Percentiles rank a stretch among this genome's conserved stretches.
phyloP scores from a whole-genome alignment of 2,113 vertebrate species.

The Bos javanicus region DNA sequence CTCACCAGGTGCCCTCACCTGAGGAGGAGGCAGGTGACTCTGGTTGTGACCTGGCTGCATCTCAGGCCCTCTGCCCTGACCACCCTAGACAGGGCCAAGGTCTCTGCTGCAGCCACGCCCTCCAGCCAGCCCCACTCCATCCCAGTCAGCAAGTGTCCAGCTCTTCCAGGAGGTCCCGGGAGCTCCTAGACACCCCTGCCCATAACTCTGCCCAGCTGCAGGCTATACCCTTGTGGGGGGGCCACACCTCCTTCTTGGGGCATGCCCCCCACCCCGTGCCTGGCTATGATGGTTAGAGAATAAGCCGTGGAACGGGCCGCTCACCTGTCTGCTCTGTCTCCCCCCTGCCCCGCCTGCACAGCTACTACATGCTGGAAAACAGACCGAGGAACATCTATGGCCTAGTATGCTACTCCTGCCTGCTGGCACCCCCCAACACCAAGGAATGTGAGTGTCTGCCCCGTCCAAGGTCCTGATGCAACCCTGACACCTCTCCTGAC shows the following conservation, averaged over 20 bases:
- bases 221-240: background rate
- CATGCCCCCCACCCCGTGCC: background rate
- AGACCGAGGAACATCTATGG: conserved; percentile 94
- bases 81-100: background rate
- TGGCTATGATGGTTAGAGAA: background rate
- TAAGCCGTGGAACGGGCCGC: background rate
- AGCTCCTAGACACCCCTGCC: too few species aligned
- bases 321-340: conserved; percentile 65
- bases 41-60: background rate
- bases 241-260: background rate
- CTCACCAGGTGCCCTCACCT: background rate
- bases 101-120: too few species aligned
- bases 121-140: background rate
- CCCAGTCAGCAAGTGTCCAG: background rate
- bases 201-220: background rate
- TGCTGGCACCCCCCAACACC: conserved; percentile 91
- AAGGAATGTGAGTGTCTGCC: conserved; percentile 92
- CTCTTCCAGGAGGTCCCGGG: too few species aligned
- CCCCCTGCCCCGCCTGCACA: conserved; percentile 59
- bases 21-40: background rate
- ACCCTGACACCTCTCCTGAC: background rate
- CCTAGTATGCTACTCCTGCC: conserved; percentile 97
- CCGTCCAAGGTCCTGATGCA: background rate
- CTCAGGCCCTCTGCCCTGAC: background rate
- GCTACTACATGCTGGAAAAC: conserved; percentile 96